A percentile compares a stretch with the other conserved stretches of the same genome.
These are phyloP conservation scores for Cataglyphis altisquamis DNA, from an alignment of 2,888 invertebrate species.

Conservation along the genomic window DNA sequence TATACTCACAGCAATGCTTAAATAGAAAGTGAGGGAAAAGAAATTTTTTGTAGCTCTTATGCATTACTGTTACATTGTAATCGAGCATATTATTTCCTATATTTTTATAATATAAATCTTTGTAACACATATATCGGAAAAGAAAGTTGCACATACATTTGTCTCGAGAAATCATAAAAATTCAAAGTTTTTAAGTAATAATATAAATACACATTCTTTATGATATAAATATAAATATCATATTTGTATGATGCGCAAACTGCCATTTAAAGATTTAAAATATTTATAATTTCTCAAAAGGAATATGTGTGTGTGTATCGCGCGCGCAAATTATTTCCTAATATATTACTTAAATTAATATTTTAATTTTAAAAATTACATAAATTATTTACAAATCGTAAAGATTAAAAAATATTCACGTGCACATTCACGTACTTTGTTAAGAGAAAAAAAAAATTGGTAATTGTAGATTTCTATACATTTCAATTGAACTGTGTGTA, in stretches of 20 bases:
- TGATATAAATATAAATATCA: not conserved
- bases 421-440: not conserved
- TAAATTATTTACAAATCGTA: not conserved
- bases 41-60: slow-evolving; percentile 24
- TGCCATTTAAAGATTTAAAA: not conserved
- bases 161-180: not conserved
- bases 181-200: not conserved
- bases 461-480: not conserved
- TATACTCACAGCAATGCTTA: not conserved
- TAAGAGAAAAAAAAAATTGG: not conserved
- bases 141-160: not conserved
- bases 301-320: not conserved
- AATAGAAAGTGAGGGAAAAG: slow-evolving; percentile 26
- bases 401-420: not conserved
- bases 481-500: not conserved
- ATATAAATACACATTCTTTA: not conserved
- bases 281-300: not conserved
- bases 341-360: not conserved
- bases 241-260: not conserved
- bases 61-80: slow-evolving; percentile 6
- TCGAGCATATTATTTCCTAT: slow-evolving; percentile 7
- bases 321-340: not conserved
- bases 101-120: slow-evolving; percentile 24
- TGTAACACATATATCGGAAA: not conserved
- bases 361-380: not conserved